Base-by-base conservation (phyloP, 2,113 vertebrate genomes). In the Cisticola juncidis region DNA sequence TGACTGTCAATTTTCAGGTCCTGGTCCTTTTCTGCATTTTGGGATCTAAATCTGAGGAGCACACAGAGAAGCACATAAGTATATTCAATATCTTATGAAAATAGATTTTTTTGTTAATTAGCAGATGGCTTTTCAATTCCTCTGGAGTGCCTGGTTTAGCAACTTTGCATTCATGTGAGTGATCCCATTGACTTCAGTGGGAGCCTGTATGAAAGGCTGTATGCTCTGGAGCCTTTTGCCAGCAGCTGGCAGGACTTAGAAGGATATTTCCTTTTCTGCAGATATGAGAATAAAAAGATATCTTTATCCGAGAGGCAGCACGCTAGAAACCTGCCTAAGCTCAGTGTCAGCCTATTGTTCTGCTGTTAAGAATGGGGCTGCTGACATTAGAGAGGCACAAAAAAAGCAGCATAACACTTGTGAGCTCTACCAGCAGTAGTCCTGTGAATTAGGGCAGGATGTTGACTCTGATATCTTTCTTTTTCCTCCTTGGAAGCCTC, bases 91-190 rank as follows among this genome's bases (percentile, higher is more conserved):
- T 70, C 26, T 79, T 31, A 81, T 89, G 74, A 91, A 92, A 95
- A 94, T 74, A 94, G 40, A 72, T 91, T 92, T 95, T 95, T 12
- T 91, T 94, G 58, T 91, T 94, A 95, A 96, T 95, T 92, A 95
- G 65, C 65, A 92, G 89, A 61, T 85, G 84, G 86, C 45, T 95
- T 89, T 96, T 95, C 70, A 47, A 3, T 90, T 90, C 36, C 84
- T 94, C 78, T 76, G 50, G 62, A 80, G 78, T 85, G 84, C 78
- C 53, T 89, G 61, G 53, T 91, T 84, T 95, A 90, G 78, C 81
- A 87, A 71, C 81, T 92, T 90, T 76, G 70, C 76, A 76, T 94
- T 92, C 70, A 57, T 87, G 78, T 60, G 54, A 82, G 66, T 69
- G 81, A 77, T 94, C 89, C 73, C 18, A 16, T 82, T 91, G 94